Base-by-base conservation (phyloP, 2,113 vertebrate species). In the Hydropotes inermis region DNA sequence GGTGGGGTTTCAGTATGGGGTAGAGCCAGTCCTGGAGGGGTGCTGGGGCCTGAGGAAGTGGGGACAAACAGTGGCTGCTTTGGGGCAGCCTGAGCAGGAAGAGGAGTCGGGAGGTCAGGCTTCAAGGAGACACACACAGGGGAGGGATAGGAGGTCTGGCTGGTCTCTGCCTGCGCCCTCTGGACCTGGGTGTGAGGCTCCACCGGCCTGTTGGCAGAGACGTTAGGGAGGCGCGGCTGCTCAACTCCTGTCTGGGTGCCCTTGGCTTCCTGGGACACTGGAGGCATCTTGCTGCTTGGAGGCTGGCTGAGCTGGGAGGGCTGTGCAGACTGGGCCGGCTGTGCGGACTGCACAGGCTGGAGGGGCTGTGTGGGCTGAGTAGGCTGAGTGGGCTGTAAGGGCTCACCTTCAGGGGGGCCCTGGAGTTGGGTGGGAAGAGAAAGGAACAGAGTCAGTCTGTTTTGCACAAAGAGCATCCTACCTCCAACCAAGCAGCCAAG, bases 91-190 rank as follows among this genome's bases (percentile, higher is more conserved):
- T 98, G 99, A 43, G 98, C 98, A 74, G 97, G 99, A 87, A 98
- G 99, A 0, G 99, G 97, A 0, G 97, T 98, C 0, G 99, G 98
- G 12, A 99, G 98, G 87, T 99, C 99, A 89, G 99, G 98, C 97
- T 99, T 99, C 93, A 99, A 98, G 10, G 99, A 99, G 70, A 99
- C 98, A 74, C 99, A 98, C 3, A 99, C 99, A 0, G 99, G 99
- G 0, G 99, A 99, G 16, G 99, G 99, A 97, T 99, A 99, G 45
- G 99, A 99, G 47, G 99, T 99, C 81, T 99, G 99, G 96, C 99
- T 98, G 0, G 99, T 98, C 64, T 99, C 99, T 1, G 98, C 97
- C 1, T 98, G 98, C 0, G 99, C 98, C 97, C 99, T 98, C 93
- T 99, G 99, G 45, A 99, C 98, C 96, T 99, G 99, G 12, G 98